phyloP scores from a whole-genome alignment of 2,888 invertebrate species.

The Tiphia femorata region DNA sequence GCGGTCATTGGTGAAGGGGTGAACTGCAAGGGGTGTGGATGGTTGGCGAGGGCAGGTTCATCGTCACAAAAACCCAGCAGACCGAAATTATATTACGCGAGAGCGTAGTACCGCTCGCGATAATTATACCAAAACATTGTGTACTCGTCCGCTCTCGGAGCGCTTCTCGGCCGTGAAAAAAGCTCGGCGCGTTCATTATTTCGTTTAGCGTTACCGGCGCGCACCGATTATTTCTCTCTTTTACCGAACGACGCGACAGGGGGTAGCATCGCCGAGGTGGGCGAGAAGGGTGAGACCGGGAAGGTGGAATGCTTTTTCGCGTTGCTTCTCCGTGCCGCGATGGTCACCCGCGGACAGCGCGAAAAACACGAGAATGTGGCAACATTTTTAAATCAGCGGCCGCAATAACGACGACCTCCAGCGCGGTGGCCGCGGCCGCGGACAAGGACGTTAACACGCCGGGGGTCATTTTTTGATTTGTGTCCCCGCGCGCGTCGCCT shows the following conservation, averaged over 20 bases:
- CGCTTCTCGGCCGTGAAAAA: slow-evolving; percentile 25
- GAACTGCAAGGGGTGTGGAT: too few relatives aligned
- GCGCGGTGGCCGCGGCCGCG: not conserved
- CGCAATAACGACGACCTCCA: slow-evolving; percentile 4
- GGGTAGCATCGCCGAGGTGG: not conserved
- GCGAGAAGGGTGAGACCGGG: not conserved
- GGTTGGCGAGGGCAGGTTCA: not conserved
- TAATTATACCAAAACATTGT: slow-evolving; percentile 50
- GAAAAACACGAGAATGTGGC: not conserved
- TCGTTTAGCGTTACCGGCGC: slow-evolving; percentile 31
- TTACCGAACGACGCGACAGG: not conserved
- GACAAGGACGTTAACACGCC: not conserved
- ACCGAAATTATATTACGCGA: slow-evolving; percentile 33
- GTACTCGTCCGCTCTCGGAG: slow-evolving; percentile 11
- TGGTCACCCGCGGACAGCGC: not conserved
- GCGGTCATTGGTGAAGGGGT: too few relatives aligned
- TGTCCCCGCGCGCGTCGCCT: too few relatives aligned
- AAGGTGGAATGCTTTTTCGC: not conserved
- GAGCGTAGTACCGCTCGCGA: slow-evolving; percentile 28
- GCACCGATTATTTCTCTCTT: slow-evolving; percentile 30
- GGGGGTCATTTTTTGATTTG: too few relatives aligned
- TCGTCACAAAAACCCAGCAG: slow-evolving; percentile 23
- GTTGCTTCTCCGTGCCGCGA: not conserved
- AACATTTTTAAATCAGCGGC: slow-evolving; percentile 39
- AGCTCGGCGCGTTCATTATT: slow-evolving; percentile 34